phyloP scores from a whole-genome alignment of 2,113 vertebrate genomes.

The Ailurus styani region DNA sequence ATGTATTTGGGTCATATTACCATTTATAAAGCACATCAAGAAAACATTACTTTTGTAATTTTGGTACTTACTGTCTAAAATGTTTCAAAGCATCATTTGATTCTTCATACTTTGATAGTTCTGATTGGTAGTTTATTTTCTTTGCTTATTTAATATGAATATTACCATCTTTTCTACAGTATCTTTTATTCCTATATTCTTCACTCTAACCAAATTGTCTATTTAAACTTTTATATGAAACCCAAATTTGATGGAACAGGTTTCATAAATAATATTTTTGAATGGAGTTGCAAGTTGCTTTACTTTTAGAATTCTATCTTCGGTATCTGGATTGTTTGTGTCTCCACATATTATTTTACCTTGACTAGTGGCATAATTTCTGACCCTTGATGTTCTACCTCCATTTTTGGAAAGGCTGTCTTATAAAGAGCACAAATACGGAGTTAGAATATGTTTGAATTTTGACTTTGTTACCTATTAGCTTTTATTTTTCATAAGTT shows the following conservation, averaged over 20 bases:
- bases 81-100: neutral
- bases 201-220: neutral
- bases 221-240: neutral
- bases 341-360: neutral
- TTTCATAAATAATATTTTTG: neutral
- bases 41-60: neutral
- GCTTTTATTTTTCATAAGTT: neutral
- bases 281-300: neutral
- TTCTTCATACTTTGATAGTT: neutral
- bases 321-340: neutral
- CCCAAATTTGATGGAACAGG: neutral
- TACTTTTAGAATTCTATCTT: neutral
- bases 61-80: neutral
- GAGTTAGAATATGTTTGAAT: neutral
- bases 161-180: neutral
- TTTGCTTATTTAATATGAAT: neutral
- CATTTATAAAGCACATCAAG: neutral
- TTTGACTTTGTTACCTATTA: neutral
- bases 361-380: neutral
- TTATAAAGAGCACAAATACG: neutral
- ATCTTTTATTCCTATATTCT: neutral
- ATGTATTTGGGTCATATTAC: slow-evolving; percentile 2
- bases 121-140: neutral
- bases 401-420: neutral
- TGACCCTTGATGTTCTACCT: neutral